phyloP scores from a whole-genome alignment of 2,797 vertebrate species.

The Yasuhikotakia modesta region DNA sequence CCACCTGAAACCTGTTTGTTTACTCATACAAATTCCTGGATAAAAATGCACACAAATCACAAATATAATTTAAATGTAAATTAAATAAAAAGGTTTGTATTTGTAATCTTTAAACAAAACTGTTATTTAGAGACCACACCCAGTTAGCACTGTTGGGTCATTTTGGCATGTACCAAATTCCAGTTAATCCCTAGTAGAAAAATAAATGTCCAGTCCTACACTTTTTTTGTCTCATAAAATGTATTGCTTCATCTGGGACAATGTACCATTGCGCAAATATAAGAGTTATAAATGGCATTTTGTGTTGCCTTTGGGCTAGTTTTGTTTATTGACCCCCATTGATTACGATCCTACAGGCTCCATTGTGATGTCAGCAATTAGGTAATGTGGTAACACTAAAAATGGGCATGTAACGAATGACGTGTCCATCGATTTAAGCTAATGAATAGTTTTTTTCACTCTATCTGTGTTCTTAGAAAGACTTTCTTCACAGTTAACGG shows the following conservation, averaged over 20 bases:
- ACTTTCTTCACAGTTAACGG: slow-evolving; percentile 73
- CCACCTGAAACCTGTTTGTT: too few relatives aligned
- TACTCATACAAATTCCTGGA: too few relatives aligned
- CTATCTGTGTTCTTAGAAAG: slow-evolving; percentile 65
- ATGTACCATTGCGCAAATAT: too few relatives aligned
- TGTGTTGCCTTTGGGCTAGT: neutral
- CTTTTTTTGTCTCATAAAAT: too few relatives aligned
- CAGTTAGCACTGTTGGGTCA: neutral
- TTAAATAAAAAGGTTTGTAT: too few relatives aligned
- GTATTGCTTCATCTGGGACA: too few relatives aligned
- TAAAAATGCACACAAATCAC: too few relatives aligned
- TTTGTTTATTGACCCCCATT: neutral
- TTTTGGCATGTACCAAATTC: neutral
- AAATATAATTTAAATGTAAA: too few relatives aligned
- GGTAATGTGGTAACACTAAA: neutral
- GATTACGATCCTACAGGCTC: neutral
- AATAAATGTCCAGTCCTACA: too few relatives aligned
- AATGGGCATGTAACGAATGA: neutral
- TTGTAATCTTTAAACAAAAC: neutral
- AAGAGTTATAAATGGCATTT: neutral
- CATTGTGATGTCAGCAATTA: neutral
- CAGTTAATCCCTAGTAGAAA: neutral
- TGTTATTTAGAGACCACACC: neutral
- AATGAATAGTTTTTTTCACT: slow-evolving; percentile 36
- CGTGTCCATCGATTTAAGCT: slow-evolving; percentile 27